Conservation (phyloP, 2,113 vertebrate genomes). For the Ondatra zibethicus region DNA sequence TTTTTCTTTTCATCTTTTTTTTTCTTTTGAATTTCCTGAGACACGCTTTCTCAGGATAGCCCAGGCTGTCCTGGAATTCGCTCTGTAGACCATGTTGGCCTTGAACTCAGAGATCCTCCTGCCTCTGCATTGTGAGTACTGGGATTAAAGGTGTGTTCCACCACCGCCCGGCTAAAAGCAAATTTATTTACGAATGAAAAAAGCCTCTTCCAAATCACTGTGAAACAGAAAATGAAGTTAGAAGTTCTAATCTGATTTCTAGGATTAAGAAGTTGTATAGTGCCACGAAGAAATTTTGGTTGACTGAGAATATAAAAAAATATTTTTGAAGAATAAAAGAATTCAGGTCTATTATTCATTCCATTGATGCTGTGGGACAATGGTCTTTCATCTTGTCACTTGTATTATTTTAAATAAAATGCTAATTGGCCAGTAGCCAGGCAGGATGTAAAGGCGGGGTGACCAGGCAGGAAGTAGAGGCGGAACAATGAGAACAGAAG, state of each 20-base stretch:
- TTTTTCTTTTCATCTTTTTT: too few relatives aligned
- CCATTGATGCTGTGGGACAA: neutral
- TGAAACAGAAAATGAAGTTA: neutral
- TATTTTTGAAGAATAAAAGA: neutral
- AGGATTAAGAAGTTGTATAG: neutral
- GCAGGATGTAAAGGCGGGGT: too few relatives aligned
- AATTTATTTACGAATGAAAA: neutral
- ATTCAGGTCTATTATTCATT: neutral
- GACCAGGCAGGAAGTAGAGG: too few relatives aligned
- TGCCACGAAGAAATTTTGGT: neutral
- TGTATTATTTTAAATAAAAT: too few relatives aligned
- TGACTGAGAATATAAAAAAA: neutral
- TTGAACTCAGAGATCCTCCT: too few relatives aligned
- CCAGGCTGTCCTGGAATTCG: too few relatives aligned
- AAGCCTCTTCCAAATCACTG: neutral
- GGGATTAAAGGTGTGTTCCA: neutral
- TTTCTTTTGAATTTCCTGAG: neutral
- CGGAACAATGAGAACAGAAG: too few relatives aligned
- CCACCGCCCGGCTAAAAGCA: neutral
- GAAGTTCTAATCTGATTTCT: neutral
- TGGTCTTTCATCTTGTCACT: too few relatives aligned
- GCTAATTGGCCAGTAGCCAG: too few relatives aligned
- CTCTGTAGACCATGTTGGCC: too few relatives aligned
- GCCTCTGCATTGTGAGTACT: too few relatives aligned
- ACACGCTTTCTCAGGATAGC: too few relatives aligned